Conservation (phyloP, 2,888 invertebrate species). For the Hirtodrosophila duncani region DNA sequence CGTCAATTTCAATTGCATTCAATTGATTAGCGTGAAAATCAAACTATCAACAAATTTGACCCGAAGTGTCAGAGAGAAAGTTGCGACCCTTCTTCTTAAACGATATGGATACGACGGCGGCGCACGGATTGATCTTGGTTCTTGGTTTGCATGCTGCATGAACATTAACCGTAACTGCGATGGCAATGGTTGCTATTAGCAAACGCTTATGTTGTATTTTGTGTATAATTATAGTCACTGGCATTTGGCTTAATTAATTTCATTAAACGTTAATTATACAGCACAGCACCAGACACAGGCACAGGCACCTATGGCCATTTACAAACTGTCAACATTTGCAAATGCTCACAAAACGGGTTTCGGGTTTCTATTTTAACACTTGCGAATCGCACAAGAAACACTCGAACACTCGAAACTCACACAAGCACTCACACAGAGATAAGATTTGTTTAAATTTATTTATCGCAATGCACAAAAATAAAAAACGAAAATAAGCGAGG, state of each 20-base stretch:
- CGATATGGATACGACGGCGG: constrained; percentile 5
- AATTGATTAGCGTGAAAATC: constrained; percentile 68
- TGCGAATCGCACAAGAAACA: not conserved
- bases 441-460: constrained; percentile 51
- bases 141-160: constrained; percentile 14
- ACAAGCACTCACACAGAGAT: constrained; percentile 12
- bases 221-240: not conserved
- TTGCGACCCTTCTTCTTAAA: constrained; percentile 65
- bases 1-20: constrained; percentile 51
- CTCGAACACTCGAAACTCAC: constrained; percentile 3
- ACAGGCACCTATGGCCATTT: too few relatives aligned
- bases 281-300: constrained; percentile 40
- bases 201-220: too few relatives aligned
- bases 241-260: constrained; percentile 29
- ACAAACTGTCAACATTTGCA: constrained; percentile 24
- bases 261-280: constrained; percentile 47
- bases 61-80: constrained; percentile 69
- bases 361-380: constrained; percentile 18
- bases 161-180: too few relatives aligned
- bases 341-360: constrained; percentile 23
- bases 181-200: too few relatives aligned
- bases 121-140: constrained; percentile 12
- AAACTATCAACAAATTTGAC: constrained; percentile 59
- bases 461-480: constrained; percentile 29
- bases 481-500: too few relatives aligned